Conservation (phyloP, 1,140 invertebrate species). For the Achatina immaculata region DNA sequence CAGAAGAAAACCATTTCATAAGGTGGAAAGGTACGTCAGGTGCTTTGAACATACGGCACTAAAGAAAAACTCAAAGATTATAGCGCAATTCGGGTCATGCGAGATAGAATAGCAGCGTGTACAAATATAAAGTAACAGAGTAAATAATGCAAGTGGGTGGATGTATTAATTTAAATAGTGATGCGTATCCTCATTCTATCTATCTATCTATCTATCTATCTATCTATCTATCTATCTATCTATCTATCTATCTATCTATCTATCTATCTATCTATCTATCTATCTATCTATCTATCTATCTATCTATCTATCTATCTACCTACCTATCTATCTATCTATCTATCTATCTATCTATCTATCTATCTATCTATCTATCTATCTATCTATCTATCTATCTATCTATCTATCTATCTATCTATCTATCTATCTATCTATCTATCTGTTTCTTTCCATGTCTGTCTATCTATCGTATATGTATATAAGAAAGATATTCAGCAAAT, state of each 20-base stretch:
- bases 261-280: slow-evolving; percentile 4
- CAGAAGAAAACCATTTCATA: no score
- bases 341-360: neutral
- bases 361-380: neutral
- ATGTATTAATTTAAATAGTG: no score
- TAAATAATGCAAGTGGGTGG: no score
- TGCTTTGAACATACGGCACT: neutral
- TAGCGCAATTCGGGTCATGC: no score
- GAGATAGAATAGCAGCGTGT: neutral
- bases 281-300: slow-evolving; percentile 4
- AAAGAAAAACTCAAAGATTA: neutral
- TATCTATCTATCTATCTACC: no score
- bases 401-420: neutral
- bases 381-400: neutral
- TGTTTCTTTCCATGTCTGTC: no score
- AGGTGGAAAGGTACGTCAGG: neutral
- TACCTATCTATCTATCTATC: no score
- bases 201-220: slow-evolving; percentile 1
- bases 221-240: slow-evolving; percentile 4
- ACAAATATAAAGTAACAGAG: no score
- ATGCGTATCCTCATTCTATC: no score
- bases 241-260: slow-evolving; percentile 4
- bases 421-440: no score
- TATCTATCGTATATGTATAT: no score
- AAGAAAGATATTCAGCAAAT: no score